A percentile compares a stretch with the other conserved stretches of the same genome.
These are phyloP conservation scores for Axis porcinus DNA, from an alignment of 2,113 vertebrate species.

Conservation along the genomic window DNA sequence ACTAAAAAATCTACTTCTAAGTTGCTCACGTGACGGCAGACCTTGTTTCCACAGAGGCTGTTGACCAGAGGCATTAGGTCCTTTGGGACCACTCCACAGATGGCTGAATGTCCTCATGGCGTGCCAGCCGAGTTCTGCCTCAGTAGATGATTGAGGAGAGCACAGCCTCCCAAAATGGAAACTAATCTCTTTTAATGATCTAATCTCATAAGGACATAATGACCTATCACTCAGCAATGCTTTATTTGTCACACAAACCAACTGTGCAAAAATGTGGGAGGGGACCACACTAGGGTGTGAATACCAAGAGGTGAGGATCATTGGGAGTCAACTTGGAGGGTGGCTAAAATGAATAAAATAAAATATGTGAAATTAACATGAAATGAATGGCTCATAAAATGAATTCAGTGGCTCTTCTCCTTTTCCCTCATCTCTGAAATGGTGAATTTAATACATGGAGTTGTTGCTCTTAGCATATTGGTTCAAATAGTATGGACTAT, in stretches of 20 bases:
- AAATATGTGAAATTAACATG: neutral
- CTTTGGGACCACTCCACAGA: neutral
- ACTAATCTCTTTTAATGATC: neutral
- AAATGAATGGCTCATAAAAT: neutral
- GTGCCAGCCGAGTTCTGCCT: neutral
- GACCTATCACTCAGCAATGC: neutral
- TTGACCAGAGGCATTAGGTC: no score
- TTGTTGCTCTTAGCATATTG: neutral
- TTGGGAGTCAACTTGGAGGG: neutral
- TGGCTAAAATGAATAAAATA: neutral
- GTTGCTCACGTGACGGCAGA: neutral
- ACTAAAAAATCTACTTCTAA: neutral
- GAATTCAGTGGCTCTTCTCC: neutral
- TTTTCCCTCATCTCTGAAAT: neutral
- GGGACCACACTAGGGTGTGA: neutral
- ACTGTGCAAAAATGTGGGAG: neutral
- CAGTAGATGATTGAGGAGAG: neutral
- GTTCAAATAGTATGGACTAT: neutral
- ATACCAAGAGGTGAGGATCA: neutral
- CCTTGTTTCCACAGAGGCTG: neutral
- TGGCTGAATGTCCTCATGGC: neutral
- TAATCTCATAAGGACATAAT: neutral
- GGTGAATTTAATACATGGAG: neutral
- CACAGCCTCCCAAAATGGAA: neutral
- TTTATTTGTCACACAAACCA: neutral